Evolutionary conservation across 2,888 invertebrate genomes (phyloP), one percentile per base, ranked within the genome.

Genomic region (Sphaeridia pumilis): DNA sequence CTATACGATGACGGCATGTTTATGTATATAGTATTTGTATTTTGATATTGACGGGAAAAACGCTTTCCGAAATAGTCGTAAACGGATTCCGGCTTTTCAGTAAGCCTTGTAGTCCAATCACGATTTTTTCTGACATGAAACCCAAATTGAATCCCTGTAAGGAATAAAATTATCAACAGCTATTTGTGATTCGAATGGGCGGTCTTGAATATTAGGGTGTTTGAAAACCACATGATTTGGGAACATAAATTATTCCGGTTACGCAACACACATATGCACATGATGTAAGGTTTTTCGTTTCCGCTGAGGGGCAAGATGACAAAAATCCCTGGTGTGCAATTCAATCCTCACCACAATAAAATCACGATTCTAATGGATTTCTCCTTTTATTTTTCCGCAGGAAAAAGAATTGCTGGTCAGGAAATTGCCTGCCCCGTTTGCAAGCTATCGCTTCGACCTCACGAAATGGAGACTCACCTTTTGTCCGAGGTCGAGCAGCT

Each of bases 391-490:
- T 25, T 36, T 4, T 36, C 56, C 53, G 14, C 51, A 65, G 64
- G 64, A 46, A 55, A 60, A 50, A 48, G 64, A 26, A 55, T 54
- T 31, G 62, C 62, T 36, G 49, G 41, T 10, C 42, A 49, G 35
- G 59, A 59, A 28, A 20, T 61, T n/a, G 84, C 78, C 69, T 93
- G 93, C 70, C 92, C 93, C 0, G 84, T 87, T 1, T 93, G 93
- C 70, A 84, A 89, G 58, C 80, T 85, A 56, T 87, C 88, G 2
- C 76, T 93, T 41, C 75, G 88, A 45, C 78, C 81, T 2, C 81
- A 82, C 1, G 92, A 92, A 70, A 74, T 90, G n/a, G 86, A 87
- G 63, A 75, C 81, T 25, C 93, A 92, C 72, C 79, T 87, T 60
- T 73, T 79, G 45, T 75, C 84, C 57, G 92, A 92, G 73, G 75